Conservation (phyloP, 2,888 invertebrate species). For the Tipula helvola region DNA sequence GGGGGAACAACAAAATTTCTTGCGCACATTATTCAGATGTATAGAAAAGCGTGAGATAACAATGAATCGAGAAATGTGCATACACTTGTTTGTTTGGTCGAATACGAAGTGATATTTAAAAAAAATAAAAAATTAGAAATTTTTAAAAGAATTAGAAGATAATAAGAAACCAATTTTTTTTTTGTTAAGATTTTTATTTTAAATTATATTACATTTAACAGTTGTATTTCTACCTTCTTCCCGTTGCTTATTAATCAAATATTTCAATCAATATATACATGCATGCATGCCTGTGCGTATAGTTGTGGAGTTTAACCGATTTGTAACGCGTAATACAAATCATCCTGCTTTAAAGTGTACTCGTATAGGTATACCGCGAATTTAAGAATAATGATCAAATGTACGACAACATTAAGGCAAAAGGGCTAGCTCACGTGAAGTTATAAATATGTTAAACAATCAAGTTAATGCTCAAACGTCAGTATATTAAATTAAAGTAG, state of each 20-base stretch:
- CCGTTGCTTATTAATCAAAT: neutral
- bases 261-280: neutral
- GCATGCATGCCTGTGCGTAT: neutral
- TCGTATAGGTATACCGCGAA: too few relatives aligned
- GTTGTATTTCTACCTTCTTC: neutral
- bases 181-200: neutral
- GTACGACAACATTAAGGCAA: too few relatives aligned
- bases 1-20: neutral
- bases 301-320: neutral
- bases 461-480: too few relatives aligned
- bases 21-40: neutral
- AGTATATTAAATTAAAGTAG: too few relatives aligned
- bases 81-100: neutral
- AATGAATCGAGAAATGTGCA: neutral
- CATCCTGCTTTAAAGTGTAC: too few relatives aligned
- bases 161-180: neutral
- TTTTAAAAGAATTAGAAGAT: neutral
- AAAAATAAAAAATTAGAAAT: neutral
- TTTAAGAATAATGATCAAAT: too few relatives aligned
- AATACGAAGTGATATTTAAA: neutral
- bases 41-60: neutral
- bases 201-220: too few relatives aligned
- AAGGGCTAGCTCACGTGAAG: too few relatives aligned
- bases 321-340: too few relatives aligned
- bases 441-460: too few relatives aligned